phyloP scores from a whole-genome alignment of 2,888 invertebrate species.

The Heterodera filipjevi region DNA sequence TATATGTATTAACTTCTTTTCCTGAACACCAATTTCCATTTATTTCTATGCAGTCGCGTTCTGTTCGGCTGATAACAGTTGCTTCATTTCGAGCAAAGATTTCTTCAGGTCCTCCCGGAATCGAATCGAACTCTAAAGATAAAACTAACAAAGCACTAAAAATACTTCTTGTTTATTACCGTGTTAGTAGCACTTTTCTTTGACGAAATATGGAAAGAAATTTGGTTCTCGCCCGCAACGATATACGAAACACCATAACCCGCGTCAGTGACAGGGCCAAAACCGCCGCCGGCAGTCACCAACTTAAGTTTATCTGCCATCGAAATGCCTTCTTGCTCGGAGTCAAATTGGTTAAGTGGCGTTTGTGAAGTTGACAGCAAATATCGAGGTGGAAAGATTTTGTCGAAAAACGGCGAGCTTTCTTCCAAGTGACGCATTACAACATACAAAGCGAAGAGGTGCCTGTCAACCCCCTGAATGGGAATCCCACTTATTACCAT shows the following conservation, averaged over 20 bases:
- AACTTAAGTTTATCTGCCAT: slow-evolving; percentile 49
- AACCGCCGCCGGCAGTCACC: slow-evolving; percentile 72
- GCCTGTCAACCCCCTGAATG: slow-evolving; percentile 83
- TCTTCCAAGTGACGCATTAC: slow-evolving; percentile 95
- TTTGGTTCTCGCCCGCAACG: slow-evolving; percentile 87
- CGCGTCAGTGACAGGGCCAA: slow-evolving; percentile 80
- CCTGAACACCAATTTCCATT: too few species aligned
- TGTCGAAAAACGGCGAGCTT: slow-evolving; percentile 71
- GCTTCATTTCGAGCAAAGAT: slow-evolving; percentile 59
- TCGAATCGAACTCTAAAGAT: slow-evolving; percentile 60
- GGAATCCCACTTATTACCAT: not conserved
- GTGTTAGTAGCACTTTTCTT: slow-evolving; percentile 87
- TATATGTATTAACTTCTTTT: not conserved
- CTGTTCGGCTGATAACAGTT: slow-evolving; percentile 21
- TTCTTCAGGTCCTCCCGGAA: slow-evolving; percentile 61
- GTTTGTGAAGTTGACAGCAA: slow-evolving; percentile 95
- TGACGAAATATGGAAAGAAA: slow-evolving; percentile 97
- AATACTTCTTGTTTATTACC: slow-evolving; percentile 70
- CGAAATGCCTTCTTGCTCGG: slow-evolving; percentile 52
- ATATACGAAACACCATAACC: slow-evolving; percentile 99
- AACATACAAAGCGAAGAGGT: slow-evolving; percentile 95
- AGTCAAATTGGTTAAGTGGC: slow-evolving; percentile 82
- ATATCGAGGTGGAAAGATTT: slow-evolving; percentile 97
- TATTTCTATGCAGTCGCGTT: not conserved
- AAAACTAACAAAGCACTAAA: slow-evolving; percentile 28